Percentiles rank a stretch among this genome's conserved stretches.
Conservation (phyloP, 2,113 vertebrate species). For the Entelurus aequoreus region DNA sequence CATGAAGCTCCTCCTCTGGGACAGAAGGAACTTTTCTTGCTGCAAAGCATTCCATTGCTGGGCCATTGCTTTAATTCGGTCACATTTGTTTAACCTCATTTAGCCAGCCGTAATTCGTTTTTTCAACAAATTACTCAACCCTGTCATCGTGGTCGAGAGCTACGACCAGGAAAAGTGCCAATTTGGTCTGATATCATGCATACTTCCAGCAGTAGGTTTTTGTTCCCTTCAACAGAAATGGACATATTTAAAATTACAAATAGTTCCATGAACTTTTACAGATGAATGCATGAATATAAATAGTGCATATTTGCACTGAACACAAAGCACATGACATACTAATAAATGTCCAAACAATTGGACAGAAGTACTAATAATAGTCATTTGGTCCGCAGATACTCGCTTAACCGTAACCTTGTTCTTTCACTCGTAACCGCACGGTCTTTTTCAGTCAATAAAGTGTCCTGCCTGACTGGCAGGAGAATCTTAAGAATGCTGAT, state of each 20-base stretch:
- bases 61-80: too few relatives aligned
- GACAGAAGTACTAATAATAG: background rate
- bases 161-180: too few relatives aligned
- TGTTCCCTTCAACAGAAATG: slow-evolving; percentile 8
- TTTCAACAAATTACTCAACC: too few relatives aligned
- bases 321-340: background rate
- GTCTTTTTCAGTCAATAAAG: slow-evolving; percentile 50
- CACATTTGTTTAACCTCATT: too few relatives aligned
- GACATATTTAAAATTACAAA: slow-evolving; percentile 32
- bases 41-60: too few relatives aligned
- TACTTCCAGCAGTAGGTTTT: too few relatives aligned
- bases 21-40: too few relatives aligned
- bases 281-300: background rate
- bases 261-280: slow-evolving; percentile 7
- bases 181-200: too few relatives aligned
- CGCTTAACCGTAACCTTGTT: background rate
- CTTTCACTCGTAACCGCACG: slow-evolving; percentile 27
- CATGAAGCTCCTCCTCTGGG: too few relatives aligned
- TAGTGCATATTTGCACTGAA: background rate
- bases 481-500: slow-evolving; percentile 74
- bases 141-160: too few relatives aligned
- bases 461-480: slow-evolving; percentile 61
- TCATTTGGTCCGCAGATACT: background rate
- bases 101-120: too few relatives aligned
- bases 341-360: background rate